A percentile compares a stretch with the other conserved stretches of the same genome.
Conservation (phyloP, 2,797 vertebrate genomes). For the Acanthurus tractus region DNA sequence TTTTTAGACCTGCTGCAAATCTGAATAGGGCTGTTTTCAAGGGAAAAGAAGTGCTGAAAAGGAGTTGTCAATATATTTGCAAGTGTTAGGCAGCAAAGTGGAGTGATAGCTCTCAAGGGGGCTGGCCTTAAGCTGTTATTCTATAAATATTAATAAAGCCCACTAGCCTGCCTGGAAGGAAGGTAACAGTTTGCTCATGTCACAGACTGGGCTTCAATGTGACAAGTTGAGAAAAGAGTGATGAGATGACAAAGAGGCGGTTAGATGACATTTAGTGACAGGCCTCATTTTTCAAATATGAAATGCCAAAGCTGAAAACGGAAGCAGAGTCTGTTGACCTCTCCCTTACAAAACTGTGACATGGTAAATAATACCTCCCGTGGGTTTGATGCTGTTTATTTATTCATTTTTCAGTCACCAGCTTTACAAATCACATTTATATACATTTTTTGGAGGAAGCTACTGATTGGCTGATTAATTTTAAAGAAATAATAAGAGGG, state of each 20-base stretch:
- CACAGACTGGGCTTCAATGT: conserved; percentile 75
- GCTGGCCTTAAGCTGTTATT: conserved; percentile 87
- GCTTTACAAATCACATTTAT: neutral
- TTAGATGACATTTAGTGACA: conserved; percentile 80
- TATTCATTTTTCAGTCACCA: neutral
- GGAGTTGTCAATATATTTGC: conserved; percentile 87
- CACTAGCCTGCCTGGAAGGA: conserved; percentile 82
- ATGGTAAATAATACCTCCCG: conserved; percentile 38
- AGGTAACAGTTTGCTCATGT: conserved; percentile 84
- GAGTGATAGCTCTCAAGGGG: conserved; percentile 84
- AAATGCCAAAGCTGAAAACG: conserved; percentile 65
- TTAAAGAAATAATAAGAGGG: neutral
- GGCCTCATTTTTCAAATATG: conserved; percentile 75
- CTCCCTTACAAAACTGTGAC: conserved; percentile 33
- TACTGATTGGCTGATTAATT: neutral
- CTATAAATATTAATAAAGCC: conserved; percentile 88
- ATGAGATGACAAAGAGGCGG: conserved; percentile 77
- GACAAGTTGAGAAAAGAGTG: conserved; percentile 81
- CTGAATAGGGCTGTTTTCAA: conserved; percentile 47
- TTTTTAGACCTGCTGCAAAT: conserved; percentile 58
- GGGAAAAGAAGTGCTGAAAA: conserved; percentile 64
- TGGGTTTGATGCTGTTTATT: neutral
- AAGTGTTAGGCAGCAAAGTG: conserved; percentile 81
- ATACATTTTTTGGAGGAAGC: neutral
- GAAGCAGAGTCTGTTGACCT: conserved; percentile 64